Base-by-base conservation (phyloP, 2,113 vertebrate genomes). In the Chionodraco myersi region DNA sequence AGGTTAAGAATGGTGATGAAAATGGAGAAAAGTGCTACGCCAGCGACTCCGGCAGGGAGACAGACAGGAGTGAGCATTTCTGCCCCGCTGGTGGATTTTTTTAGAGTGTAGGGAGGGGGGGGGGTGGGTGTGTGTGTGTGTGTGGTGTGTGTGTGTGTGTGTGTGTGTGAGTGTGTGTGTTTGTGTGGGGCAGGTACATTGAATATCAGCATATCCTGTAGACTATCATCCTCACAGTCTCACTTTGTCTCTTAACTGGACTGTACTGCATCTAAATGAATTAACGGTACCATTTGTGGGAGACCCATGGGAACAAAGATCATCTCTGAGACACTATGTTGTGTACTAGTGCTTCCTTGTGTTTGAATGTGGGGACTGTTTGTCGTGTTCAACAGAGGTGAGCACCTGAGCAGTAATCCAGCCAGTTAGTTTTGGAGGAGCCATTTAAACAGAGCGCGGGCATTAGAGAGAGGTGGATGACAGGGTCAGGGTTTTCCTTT, bases 401-500 rank as follows among this genome's bases (percentile, higher is more conserved):
- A 69, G 60, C 61, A 89, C 76, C 72, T 61, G 81, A 65, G 81
- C 54, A 3, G 57, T 90, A 88, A 88, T 88, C 74, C 75, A 61
- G 68, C 68, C 56, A 18, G 74, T 84, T 70, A 66, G 66, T 66
- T 85, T 80, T 13, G 56, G 69, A 83, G 76, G 78, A 88, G 77
- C 78, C 82, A 45, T 90, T 90, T 91, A 88, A 88, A 88, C 65
- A 56, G 73, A 90, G 85, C 77, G 2, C 44, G 57, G 85, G 83
- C 70, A 60, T 86, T 85, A 82, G 53, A 62, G 82, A 61, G 70
- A 78, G 83, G 70, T 56, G 57, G 79, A 72, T 30, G 71, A 86
- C 75, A 80, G 88, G 91, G 86, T 92, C 81, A 67, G 87, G 89
- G 68, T 88, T 89, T 91, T 76, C 79, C 74, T 78, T 86, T 90